Conservation (phyloP, 2,113 vertebrate genomes). For the Hyperopisus bebe region DNA sequence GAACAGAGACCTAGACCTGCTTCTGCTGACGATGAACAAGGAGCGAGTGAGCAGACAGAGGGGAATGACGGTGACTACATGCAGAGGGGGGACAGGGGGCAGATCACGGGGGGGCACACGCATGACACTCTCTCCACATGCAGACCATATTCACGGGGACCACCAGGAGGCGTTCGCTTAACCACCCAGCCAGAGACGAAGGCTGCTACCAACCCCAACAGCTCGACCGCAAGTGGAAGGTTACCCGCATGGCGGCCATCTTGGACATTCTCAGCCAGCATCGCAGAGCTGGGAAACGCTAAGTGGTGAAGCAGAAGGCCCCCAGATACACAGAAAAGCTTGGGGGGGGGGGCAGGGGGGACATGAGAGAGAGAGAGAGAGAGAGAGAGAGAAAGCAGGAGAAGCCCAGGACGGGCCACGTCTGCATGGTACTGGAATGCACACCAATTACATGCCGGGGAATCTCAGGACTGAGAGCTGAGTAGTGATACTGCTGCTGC, state of each 20-base stretch:
- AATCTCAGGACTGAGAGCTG: conserved; percentile 53
- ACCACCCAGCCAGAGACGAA: neutral
- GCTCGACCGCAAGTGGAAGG: neutral
- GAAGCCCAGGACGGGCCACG: neutral
- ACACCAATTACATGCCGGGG: conserved; percentile 37
- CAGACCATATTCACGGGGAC: neutral
- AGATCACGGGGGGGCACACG: neutral
- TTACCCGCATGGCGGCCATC: neutral
- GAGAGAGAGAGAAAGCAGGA: conserved; percentile 13
- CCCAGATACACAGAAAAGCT: neutral
- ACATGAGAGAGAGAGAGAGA: conserved; percentile 12
- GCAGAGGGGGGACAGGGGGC: neutral
- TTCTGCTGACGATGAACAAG: neutral
- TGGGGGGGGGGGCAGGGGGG: neutral
- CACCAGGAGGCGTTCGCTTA: neutral
- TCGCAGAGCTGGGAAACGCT: neutral
- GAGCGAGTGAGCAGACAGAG: neutral
- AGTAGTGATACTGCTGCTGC: conserved; percentile 58
- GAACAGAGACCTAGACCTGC: neutral
- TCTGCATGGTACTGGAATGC: conserved; percentile 26
- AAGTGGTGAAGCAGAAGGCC: neutral
- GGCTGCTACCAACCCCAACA: neutral
- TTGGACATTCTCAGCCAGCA: neutral
- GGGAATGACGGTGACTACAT: neutral
- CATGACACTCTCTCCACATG: neutral